Conservation (phyloP, 2,888 invertebrate genomes). For the Sipunculus nudus region DNA sequence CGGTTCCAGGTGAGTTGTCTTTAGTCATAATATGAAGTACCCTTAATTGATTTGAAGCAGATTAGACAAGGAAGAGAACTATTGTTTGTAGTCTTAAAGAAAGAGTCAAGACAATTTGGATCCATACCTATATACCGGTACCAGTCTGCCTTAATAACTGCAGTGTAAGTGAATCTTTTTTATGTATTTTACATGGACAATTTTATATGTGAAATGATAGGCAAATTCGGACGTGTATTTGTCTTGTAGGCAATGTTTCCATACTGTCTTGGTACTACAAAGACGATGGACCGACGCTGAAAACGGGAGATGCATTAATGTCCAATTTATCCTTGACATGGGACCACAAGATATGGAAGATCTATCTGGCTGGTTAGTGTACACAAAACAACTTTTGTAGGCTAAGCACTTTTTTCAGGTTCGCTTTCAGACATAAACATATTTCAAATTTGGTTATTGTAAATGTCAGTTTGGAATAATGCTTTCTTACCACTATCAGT, state of each 20-base stretch:
- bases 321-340: slow-evolving; percentile 12
- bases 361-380: slow-evolving; percentile 29
- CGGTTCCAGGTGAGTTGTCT: slow-evolving; percentile 47
- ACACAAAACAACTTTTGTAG: too few species aligned
- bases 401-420: too few species aligned
- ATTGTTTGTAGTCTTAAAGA: not conserved
- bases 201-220: too few species aligned
- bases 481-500: too few species aligned
- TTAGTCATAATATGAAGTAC: not conserved
- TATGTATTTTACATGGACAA: too few species aligned
- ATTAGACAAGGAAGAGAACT: not conserved
- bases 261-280: slow-evolving; percentile 48
- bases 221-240: too few species aligned
- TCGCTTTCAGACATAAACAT: too few species aligned
- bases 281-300: slow-evolving; percentile 33
- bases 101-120: not conserved
- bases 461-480: too few species aligned
- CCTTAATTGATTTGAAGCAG: not conserved
- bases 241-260: slow-evolving; percentile 56
- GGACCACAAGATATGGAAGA: slow-evolving; percentile 30
- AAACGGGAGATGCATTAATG: slow-evolving; percentile 24
- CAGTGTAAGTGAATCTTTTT: too few species aligned
- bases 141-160: not conserved
- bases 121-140: not conserved
- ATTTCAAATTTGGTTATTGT: too few species aligned